Evolutionary conservation across 1,140 invertebrate species (phyloP).

Genomic region (Galleria mellonella): DNA sequence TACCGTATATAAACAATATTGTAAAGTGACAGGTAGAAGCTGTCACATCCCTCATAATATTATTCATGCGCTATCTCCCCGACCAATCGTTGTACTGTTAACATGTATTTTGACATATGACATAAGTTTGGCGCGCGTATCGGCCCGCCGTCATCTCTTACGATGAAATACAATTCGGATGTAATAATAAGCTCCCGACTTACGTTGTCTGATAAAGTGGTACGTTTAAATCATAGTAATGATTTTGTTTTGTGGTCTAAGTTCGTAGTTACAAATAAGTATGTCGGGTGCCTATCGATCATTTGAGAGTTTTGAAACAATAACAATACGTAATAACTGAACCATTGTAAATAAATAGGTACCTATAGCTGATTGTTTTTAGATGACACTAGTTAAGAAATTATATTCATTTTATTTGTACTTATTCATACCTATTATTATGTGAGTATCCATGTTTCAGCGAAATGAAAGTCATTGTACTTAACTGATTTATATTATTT

Average conservation of each 20-base stretch:
- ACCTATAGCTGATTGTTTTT: too few relatives aligned
- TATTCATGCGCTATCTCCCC: constrained; percentile 23
- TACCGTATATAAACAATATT: constrained; percentile 59
- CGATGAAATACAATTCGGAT: constrained; percentile 63
- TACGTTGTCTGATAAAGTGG: constrained; percentile 46
- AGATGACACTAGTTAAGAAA: too few relatives aligned
- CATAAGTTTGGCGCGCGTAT: constrained; percentile 65
- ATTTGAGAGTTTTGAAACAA: not conserved
- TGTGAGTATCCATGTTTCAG: too few relatives aligned
- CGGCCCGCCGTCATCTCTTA: constrained; percentile 42
- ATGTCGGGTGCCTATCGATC: not conserved
- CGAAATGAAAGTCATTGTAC: too few relatives aligned
- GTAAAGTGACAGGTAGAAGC: constrained; percentile 60
- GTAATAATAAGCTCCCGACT: constrained; percentile 69
- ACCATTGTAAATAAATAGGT: too few relatives aligned
- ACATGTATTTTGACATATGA: constrained; percentile 74
- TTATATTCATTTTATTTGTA: too few relatives aligned
- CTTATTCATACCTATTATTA: too few relatives aligned
- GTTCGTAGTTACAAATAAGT: not conserved
- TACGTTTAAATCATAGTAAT: constrained; percentile 54
- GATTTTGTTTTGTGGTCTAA: constrained; percentile 8
- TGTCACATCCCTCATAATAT: constrained; percentile 35
- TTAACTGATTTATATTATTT: too few relatives aligned
- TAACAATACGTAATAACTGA: too few relatives aligned
- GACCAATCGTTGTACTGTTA: constrained; percentile 50